Evolutionary conservation across 2,113 vertebrate species (phyloP).

Genomic region (Heterotis niloticus): DNA sequence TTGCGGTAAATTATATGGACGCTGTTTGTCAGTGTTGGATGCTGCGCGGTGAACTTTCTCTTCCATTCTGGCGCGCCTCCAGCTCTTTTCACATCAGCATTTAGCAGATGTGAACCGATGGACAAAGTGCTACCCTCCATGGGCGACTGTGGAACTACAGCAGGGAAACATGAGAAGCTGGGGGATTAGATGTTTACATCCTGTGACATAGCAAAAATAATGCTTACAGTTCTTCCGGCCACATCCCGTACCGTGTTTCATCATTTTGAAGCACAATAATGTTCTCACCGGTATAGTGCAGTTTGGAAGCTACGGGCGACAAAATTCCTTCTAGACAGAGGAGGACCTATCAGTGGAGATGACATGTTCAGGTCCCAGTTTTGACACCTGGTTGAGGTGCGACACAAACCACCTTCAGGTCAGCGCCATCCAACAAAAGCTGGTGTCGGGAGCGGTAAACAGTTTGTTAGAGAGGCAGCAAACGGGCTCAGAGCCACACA

Average conservation of each 20-base stretch:
- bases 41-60: not conserved
- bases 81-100: not conserved
- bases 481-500: not conserved
- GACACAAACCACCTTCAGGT: not conserved
- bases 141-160: constrained; percentile 1
- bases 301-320: too few relatives aligned
- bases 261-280: too few relatives aligned
- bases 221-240: too few relatives aligned
- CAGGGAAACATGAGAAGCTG: not conserved
- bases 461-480: too few relatives aligned
- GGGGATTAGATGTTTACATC: too few relatives aligned
- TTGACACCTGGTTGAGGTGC: not conserved
- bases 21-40: not conserved
- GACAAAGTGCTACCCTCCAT: constrained; percentile 14
- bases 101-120: not conserved
- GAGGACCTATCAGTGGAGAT: not conserved
- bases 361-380: not conserved
- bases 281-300: too few relatives aligned
- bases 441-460: not conserved
- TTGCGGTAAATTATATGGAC: not conserved
- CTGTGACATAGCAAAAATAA: too few relatives aligned
- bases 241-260: too few relatives aligned
- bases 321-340: too few relatives aligned
- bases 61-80: not conserved
- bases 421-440: too few relatives aligned